Evolutionary conservation across 1,140 invertebrate genomes (phyloP), one percentile per base, ranked within the genome.

Genomic region (Drosophila sturtevanti): DNA sequence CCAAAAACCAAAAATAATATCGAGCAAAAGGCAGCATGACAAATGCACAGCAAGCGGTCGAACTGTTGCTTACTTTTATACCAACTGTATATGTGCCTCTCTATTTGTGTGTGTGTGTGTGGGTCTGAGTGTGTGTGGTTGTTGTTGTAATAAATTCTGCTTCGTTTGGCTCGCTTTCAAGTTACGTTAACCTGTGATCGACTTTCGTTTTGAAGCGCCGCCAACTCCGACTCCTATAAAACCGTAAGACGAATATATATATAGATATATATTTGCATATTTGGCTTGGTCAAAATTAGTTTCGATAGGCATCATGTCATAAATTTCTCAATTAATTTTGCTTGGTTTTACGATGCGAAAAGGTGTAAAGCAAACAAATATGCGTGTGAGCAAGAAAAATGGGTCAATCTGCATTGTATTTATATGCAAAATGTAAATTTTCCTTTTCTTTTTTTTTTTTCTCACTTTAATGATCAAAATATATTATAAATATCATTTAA

Each of bases 221-320:
- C 63, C 73, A n/a, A n/a, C n/a, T n/a, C n/a, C n/a, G n/a, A n/a
- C n/a, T n/a, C n/a, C n/a, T n/a, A n/a, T n/a, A 34, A 35, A 10
- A 14, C 18, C 37, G 12, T 1, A 44, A 12, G 38, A 21, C 7
- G 7, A 3, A 48, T 48, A 35, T n/a, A n/a, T n/a, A n/a, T n/a
- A n/a, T n/a, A n/a, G n/a, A n/a, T n/a, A n/a, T n/a, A n/a, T 51
- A 87, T 87, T 87, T 82, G 84, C 84, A 87, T 87, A 89, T 82
- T 89, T 79, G 16, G 63, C 77, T 82, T 89, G 16, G 76, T 72
- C 82, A 76, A 87, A 81, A 81, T 75, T 78, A 55, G 41, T 48
- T 72, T 80, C 76, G 80, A 84, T 84, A 60, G 62, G 52, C 68
- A 52, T 67, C 59, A 55, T 77, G 78, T 69, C 81, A 81, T 86